Conservation (phyloP, 2,888 invertebrate genomes). For the Drosophila borborema region DNA sequence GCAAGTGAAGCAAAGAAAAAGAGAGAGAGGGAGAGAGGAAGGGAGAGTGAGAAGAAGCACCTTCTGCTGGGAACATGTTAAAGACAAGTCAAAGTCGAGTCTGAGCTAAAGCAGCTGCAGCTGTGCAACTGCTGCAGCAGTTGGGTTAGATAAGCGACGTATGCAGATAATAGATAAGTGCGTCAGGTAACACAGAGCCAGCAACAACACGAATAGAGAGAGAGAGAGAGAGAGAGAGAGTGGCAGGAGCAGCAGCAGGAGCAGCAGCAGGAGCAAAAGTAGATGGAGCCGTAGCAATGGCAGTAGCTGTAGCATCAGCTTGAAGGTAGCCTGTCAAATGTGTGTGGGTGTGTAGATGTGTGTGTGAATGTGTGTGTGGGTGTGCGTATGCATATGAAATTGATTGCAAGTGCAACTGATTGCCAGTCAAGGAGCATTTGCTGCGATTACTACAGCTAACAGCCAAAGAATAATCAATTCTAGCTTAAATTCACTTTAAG, state of each 20-base stretch:
- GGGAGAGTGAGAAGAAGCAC: too few relatives aligned
- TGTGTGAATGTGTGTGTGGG: too few relatives aligned
- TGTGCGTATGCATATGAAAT: constrained; percentile 38
- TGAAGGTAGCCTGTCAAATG: constrained; percentile 12
- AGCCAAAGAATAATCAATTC: constrained; percentile 1
- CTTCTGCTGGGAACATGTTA: constrained; percentile 3
- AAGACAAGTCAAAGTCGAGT: constrained; percentile 21
- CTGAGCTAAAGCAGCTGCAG: constrained; percentile 7
- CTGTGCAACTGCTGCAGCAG: constrained; percentile 15
- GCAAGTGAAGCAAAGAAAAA: neutral
- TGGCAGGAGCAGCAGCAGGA: neutral
- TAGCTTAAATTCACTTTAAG: neutral
- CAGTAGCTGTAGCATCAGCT: neutral
- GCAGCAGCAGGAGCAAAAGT: neutral
- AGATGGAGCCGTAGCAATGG: neutral
- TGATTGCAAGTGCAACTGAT: constrained; percentile 46
- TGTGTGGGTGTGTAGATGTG: neutral
- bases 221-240: too few relatives aligned
- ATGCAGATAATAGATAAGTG: constrained; percentile 57
- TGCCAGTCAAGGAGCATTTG: constrained; percentile 14
- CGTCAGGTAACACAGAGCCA: constrained; percentile 18
- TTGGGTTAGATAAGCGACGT: constrained; percentile 49
- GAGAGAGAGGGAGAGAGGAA: neutral
- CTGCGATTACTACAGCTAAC: constrained; percentile 10
- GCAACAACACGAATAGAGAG: constrained; percentile 5